These are phyloP conservation scores for Cotesia congregata DNA, from an alignment of 2,888 invertebrate genomes.

Conservation along the genomic window DNA sequence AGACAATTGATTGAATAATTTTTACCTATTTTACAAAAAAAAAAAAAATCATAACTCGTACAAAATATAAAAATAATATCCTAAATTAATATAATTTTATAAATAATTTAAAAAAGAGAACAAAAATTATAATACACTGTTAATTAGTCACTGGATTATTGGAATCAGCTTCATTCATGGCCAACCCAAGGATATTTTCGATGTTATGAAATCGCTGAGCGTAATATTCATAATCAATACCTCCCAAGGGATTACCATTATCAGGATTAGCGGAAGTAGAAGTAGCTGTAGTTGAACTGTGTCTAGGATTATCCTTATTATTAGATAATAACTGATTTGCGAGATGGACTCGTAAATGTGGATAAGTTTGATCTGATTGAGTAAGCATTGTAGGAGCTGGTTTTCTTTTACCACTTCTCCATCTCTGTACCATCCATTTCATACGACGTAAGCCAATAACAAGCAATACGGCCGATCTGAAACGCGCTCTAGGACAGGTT, in stretches of 20 bases:
- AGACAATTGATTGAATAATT: background rate
- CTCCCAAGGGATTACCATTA: slow-evolving; percentile 35
- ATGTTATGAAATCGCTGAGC: slow-evolving; percentile 55
- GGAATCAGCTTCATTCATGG: slow-evolving; percentile 50
- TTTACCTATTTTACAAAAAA: background rate
- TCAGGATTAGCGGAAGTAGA: background rate
- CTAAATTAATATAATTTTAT: background rate
- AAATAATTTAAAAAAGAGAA: background rate
- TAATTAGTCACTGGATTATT: slow-evolving; percentile 15
- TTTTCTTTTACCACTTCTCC: slow-evolving; percentile 73
- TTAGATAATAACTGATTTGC: slow-evolving; percentile 58
- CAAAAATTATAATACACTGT: background rate
- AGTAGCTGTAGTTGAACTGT: slow-evolving; percentile 49
- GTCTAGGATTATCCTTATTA: background rate
- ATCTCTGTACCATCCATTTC: slow-evolving; percentile 77
- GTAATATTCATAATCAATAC: slow-evolving; percentile 54
- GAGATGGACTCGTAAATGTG: slow-evolving; percentile 45
- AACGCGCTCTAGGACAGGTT: slow-evolving; percentile 58
- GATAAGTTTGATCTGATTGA: slow-evolving; percentile 51
- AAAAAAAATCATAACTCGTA: background rate
- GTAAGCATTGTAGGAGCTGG: slow-evolving; percentile 71
- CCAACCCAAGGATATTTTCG: slow-evolving; percentile 56
- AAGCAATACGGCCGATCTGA: slow-evolving; percentile 73
- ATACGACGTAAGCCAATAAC: slow-evolving; percentile 77
- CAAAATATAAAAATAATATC: background rate